A percentile compares a stretch with the other conserved stretches of the same genome.
Conservation (phyloP, 2,888 invertebrate genomes). For the Papilio protenor region DNA sequence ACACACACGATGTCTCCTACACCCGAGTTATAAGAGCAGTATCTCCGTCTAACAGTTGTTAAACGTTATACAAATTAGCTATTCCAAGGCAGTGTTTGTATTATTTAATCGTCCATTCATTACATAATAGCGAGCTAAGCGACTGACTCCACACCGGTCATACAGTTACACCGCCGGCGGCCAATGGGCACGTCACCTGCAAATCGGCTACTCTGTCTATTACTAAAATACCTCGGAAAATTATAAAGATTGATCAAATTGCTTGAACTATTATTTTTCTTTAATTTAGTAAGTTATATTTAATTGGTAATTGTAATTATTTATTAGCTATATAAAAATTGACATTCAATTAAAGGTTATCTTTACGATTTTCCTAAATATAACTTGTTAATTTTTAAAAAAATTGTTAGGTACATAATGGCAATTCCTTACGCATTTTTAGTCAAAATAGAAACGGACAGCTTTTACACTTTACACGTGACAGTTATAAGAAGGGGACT, state of each 20-base stretch:
- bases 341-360: neutral
- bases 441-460: neutral
- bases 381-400: neutral
- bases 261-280: neutral
- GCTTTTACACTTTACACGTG: neutral
- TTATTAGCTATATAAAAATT: too few relatives aligned
- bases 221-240: neutral
- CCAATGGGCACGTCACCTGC: slow-evolving; percentile 27
- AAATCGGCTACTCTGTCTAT: neutral
- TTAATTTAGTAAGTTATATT: neutral
- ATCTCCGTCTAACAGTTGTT: slow-evolving; percentile 35
- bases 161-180: slow-evolving; percentile 44
- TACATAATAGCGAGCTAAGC: slow-evolving; percentile 37
- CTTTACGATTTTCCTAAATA: neutral
- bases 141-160: slow-evolving; percentile 24
- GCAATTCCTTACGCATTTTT: neutral
- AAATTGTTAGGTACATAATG: neutral
- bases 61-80: slow-evolving; percentile 42
- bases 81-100: slow-evolving; percentile 38
- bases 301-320: neutral
- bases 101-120: slow-evolving; percentile 42
- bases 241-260: neutral
- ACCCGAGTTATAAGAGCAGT: slow-evolving; percentile 17
- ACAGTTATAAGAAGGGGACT: slow-evolving; percentile 31
- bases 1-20: slow-evolving; percentile 1